A percentile compares a stretch with the other conserved stretches of the same genome.
Evolutionary conservation across 2,797 vertebrate species (phyloP).

Genomic region (Bucorvus abyssinicus): DNA sequence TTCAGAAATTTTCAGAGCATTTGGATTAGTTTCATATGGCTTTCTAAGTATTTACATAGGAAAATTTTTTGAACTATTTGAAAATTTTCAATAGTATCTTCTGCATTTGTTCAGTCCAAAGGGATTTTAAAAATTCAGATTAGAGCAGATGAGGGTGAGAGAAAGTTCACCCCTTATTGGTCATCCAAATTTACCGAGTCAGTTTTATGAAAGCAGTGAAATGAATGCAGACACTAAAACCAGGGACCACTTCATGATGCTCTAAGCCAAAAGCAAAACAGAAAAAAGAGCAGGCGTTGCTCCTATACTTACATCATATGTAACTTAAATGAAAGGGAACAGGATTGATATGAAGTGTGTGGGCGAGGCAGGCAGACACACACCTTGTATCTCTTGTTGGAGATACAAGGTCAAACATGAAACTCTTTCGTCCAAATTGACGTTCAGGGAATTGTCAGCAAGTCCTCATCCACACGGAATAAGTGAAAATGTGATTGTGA

Average conservation of each 20-base stretch:
- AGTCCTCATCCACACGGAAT: background rate
- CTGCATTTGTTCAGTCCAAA: background rate
- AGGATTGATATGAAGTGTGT: fast-evolving
- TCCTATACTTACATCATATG: background rate
- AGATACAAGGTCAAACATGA: background rate
- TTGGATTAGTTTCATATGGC: background rate
- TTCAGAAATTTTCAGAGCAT: background rate
- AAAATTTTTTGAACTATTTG: background rate
- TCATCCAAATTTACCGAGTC: background rate
- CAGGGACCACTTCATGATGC: background rate
- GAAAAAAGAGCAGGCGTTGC: background rate
- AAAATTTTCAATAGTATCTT: background rate
- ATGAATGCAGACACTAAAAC: background rate
- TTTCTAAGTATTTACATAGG: background rate
- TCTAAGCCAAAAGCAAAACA: background rate
- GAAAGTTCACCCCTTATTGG: background rate
- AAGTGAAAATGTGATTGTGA: background rate
- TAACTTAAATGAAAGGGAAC: background rate
- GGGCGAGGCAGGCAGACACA: background rate
- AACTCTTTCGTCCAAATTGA: background rate
- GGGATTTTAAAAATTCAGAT: background rate
- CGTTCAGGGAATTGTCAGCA: background rate
- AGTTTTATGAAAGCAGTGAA: background rate
- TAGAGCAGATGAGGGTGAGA: background rate
- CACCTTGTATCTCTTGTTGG: background rate